These are phyloP conservation scores for Micropoecilia bifurca DNA, from an alignment of 2,797 vertebrate species.

Conservation along the genomic window DNA sequence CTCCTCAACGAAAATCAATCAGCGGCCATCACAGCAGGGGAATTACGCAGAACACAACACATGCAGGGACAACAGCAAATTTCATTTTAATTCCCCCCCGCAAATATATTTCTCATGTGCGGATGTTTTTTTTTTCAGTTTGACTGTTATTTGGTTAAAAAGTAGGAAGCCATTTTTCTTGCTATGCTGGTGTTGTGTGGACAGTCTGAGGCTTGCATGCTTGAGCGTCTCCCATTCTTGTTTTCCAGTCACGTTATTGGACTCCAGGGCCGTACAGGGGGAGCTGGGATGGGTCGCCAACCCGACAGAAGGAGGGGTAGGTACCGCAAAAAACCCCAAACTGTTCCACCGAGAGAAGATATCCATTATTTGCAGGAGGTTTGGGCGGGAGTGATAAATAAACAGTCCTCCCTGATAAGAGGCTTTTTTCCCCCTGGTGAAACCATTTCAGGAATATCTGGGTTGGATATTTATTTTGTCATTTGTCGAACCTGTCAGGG, in stretches of 20 bases:
- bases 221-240: slow-evolving; percentile 54
- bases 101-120: slow-evolving; percentile 6
- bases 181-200: slow-evolving; percentile 26
- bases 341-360: slow-evolving; percentile 70
- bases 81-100: neutral
- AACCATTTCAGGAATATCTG: slow-evolving; percentile 42
- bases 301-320: slow-evolving; percentile 96
- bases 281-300: slow-evolving; percentile 95
- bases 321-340: slow-evolving; percentile 69
- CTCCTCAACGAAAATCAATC: slow-evolving; percentile 33
- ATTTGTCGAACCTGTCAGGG: slow-evolving; percentile 8
- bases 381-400: slow-evolving; percentile 27
- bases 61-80: neutral
- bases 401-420: slow-evolving; percentile 55
- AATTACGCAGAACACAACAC: slow-evolving; percentile 5
- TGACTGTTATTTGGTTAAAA: slow-evolving; percentile 5
- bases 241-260: slow-evolving; percentile 93
- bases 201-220: slow-evolving; percentile 25
- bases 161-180: neutral
- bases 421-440: slow-evolving; percentile 27
- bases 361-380: slow-evolving; percentile 53
- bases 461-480: slow-evolving; percentile 46
- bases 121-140: slow-evolving; percentile 18
- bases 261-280: slow-evolving; percentile 94
- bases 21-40: slow-evolving; percentile 3